Conservation (phyloP, 2,113 vertebrate genomes). For the Alces alces region DNA sequence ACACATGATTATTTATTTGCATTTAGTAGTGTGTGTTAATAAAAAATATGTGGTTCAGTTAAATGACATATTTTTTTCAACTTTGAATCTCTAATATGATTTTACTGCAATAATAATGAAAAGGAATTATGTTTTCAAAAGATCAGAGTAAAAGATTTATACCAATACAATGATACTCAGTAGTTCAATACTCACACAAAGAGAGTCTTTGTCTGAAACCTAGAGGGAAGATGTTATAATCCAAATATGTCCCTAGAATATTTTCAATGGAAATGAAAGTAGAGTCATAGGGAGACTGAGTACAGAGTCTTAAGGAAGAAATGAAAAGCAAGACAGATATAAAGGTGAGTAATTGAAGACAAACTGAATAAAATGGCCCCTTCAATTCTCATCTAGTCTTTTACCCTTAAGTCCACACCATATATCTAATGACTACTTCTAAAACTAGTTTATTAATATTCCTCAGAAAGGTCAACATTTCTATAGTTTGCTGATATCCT, state of each 20-base stretch:
- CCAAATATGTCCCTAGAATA: neutral
- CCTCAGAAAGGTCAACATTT: neutral
- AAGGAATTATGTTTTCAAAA: neutral
- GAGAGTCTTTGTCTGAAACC: fast-evolving
- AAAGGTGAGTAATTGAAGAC: neutral
- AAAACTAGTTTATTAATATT: neutral
- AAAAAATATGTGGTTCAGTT: neutral
- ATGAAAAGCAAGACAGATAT: neutral
- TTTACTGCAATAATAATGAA: neutral
- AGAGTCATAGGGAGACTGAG: neutral
- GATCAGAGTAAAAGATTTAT: neutral
- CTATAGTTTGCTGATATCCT: neutral
- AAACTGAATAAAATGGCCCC: neutral
- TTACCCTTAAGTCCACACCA: neutral
- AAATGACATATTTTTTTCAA: neutral
- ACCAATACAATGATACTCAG: neutral
- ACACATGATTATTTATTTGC: neutral
- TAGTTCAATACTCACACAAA: neutral
- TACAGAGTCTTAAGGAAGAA: neutral
- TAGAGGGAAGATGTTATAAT: neutral
- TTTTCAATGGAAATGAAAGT: neutral
- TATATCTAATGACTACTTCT: neutral
- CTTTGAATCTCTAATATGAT: neutral
- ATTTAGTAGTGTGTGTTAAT: neutral
- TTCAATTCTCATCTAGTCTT: neutral